Evolutionary conservation across 2,113 vertebrate genomes (phyloP), one percentile per base, ranked within the genome.

Genomic region (Euleptes europaea): DNA sequence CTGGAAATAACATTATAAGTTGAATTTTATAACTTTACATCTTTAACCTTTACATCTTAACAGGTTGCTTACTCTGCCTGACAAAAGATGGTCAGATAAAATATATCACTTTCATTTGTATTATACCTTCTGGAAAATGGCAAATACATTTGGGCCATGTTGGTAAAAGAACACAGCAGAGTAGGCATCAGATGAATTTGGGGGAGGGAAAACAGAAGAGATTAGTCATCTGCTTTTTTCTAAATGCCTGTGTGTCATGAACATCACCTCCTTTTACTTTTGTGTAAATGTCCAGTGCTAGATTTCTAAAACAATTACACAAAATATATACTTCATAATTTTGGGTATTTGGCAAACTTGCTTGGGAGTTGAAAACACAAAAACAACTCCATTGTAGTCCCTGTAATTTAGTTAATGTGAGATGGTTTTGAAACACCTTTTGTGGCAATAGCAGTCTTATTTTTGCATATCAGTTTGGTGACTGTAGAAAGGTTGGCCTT

Each of bases 11-110:
- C 54, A 44, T 60, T 73, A 42, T 63, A 83, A 70, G 70, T 33
- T 83, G 51, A 44, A 82, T 73, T 57, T 31, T 82, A 40, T 57
- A 82, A 31, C n/a, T 38, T 57, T 72, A 60, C 38, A 40, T 42
- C 69, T 73, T 83, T 63, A 83, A 73, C 70, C 70, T 83, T 83
- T 83, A 74, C 81, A 83, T n/a, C 10, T 23, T 19, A 73, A 74
- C 28, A 83, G 70, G 38, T 83, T 63, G 38, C 49, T 83, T 74
- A 60, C 38, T 23, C 70, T 83, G 51, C 57, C 81, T 74, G 51
- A 60, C 54, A 74, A 74, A 63, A 74, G 21, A 33, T 44, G 28
- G 26, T 63, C 54, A n/a, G 63, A 83, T n/a, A 63, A 15, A 83
- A 74, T 44, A 21, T 47, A 83, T 73, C 51, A 40, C 13, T 72